Conservation (phyloP, 1,140 invertebrate species). For the Cephus cinctus region DNA sequence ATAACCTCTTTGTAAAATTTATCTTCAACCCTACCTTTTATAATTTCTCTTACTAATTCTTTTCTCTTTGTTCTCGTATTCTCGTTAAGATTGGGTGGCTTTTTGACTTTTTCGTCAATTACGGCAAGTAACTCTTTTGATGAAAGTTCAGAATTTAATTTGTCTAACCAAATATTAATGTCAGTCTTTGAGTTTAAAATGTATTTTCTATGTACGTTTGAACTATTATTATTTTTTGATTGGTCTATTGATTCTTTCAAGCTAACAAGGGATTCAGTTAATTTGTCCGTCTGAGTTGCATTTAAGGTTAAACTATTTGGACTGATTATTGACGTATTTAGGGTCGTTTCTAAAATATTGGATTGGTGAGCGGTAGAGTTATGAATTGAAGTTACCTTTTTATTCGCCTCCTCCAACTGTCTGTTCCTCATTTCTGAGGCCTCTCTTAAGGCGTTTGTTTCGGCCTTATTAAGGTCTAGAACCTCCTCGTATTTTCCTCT, state of each 20-base stretch:
- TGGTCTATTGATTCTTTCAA: constrained; percentile 10
- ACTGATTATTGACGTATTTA: constrained; percentile 1
- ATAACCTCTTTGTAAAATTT: constrained; percentile 27
- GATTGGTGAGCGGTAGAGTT: background rate
- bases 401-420: constrained; percentile 6
- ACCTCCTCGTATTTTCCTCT: no score
- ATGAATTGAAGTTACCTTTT: constrained; percentile 6
- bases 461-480: no score
- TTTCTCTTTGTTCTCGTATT: constrained; percentile 8
- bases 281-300: constrained; percentile 10
- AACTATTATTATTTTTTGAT: constrained; percentile 11
- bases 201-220: constrained; percentile 12
- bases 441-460: background rate
- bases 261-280: constrained; percentile 10
- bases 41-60: constrained; percentile 23
- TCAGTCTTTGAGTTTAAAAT: constrained; percentile 2
- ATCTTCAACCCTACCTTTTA: constrained; percentile 25
- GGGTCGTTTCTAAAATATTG: background rate
- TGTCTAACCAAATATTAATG: constrained; percentile 14
- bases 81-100: constrained; percentile 3
- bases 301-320: constrained; percentile 11
- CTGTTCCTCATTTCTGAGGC: background rate
- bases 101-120: constrained; percentile 1
- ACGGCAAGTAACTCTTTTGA: constrained; percentile 14
- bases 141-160: constrained; percentile 11